Conservation (phyloP, 1,140 invertebrate species). For the Phenacoccus solenopsis region DNA sequence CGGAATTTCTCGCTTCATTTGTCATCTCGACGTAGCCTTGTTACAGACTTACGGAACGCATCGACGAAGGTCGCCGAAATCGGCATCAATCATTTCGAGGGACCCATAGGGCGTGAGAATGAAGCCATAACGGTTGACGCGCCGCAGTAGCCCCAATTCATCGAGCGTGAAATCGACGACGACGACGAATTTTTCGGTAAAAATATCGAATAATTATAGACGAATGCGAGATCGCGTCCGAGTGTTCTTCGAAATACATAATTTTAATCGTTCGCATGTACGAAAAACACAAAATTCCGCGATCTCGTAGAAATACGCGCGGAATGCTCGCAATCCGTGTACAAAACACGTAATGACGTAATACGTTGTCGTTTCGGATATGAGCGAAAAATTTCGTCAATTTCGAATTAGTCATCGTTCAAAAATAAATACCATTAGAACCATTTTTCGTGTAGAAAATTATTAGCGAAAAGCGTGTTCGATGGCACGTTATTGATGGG, state of each 20-base stretch:
- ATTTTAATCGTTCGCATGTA: neutral
- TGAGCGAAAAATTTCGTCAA: neutral
- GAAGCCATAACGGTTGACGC: neutral
- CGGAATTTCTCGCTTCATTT: too few species aligned
- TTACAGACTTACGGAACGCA: too few species aligned
- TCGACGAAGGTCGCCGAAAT: neutral
- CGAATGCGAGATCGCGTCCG: neutral
- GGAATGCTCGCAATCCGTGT: neutral
- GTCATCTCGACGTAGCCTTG: too few species aligned
- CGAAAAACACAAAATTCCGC: too few species aligned
- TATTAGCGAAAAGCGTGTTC: too few species aligned
- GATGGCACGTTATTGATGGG: too few species aligned
- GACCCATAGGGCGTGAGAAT: neutral
- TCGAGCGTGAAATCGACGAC: too few species aligned
- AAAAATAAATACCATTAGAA: neutral
- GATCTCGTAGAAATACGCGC: neutral
- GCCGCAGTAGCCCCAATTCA: too few species aligned
- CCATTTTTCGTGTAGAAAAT: too few species aligned
- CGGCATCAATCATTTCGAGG: neutral
- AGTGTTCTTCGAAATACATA: neutral
- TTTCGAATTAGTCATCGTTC: neutral
- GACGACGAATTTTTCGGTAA: too few species aligned
- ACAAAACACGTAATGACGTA: neutral
- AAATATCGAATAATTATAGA: neutral
- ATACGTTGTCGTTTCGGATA: neutral